A percentile compares a stretch with the other conserved stretches of the same genome.
These are phyloP conservation scores for Leucoraja ocellata DNA, from an alignment of 2,797 vertebrate species.

Conservation along the genomic window DNA sequence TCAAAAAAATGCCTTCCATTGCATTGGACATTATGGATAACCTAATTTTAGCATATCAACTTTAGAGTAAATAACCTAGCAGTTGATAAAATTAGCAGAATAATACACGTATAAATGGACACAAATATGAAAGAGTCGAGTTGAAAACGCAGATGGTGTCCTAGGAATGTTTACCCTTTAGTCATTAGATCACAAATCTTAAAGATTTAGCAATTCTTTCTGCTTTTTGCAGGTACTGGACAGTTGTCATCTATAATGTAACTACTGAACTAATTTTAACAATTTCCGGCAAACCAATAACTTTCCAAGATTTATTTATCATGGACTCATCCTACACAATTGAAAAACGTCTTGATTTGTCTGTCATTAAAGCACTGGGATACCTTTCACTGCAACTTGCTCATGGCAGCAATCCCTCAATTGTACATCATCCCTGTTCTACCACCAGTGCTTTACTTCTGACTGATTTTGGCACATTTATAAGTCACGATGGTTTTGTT, in stretches of 20 bases:
- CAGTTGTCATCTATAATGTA: slow-evolving; percentile 31
- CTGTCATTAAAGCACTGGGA: slow-evolving; percentile 1
- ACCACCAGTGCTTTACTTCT: slow-evolving; percentile 37
- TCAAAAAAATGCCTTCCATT: too few relatives aligned
- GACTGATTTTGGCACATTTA: slow-evolving; percentile 40
- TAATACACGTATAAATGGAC: too few relatives aligned
- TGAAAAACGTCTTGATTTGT: slow-evolving; percentile 17
- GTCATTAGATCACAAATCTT: slow-evolving; percentile 29
- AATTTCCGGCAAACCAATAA: slow-evolving; percentile 39
- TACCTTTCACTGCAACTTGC: slow-evolving; percentile 33
- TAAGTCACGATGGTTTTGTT: slow-evolving; percentile 40
- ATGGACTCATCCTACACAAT: slow-evolving; percentile 33
- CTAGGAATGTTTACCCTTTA: neutral
- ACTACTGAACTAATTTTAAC: slow-evolving; percentile 9
- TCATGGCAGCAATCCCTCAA: slow-evolving; percentile 12
- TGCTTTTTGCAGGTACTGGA: slow-evolving; percentile 39
- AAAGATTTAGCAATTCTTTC: slow-evolving; percentile 18
- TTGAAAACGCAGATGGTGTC: neutral
- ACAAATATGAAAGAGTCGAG: neutral
- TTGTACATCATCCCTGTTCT: slow-evolving; percentile 38
- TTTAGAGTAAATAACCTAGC: neutral
- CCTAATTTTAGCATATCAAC: too few relatives aligned
- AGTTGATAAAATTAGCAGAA: neutral
- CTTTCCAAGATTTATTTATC: slow-evolving; percentile 40
- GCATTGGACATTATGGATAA: too few relatives aligned